Evolutionary conservation across 2,797 vertebrate genomes (phyloP).

Genomic region (Xiphophorus birchmanni): DNA sequence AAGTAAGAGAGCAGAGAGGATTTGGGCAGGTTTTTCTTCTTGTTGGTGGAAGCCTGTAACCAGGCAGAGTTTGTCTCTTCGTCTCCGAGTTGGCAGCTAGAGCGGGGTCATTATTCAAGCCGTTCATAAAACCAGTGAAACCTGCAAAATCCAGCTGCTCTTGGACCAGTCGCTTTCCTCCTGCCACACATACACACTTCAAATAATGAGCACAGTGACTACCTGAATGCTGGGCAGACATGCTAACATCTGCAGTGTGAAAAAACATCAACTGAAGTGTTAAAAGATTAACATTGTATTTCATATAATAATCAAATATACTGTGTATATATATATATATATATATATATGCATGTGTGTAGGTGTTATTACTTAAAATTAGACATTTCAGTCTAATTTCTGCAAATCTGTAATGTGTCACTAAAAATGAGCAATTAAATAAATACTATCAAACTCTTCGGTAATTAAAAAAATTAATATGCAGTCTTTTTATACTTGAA

Average conservation of each 20-base stretch:
- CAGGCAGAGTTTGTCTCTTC: conserved; percentile 66
- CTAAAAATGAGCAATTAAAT: neutral
- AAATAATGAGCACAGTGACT: conserved; percentile 22
- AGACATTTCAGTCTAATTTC: too few species aligned
- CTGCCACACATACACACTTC: conserved; percentile 10
- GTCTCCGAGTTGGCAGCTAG: conserved; percentile 67
- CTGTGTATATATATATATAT: neutral
- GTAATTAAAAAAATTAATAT: neutral
- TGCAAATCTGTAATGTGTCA: neutral
- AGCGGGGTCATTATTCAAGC: conserved; percentile 78
- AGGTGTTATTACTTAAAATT: too few species aligned
- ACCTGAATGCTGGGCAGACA: conserved; percentile 39
- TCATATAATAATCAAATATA: neutral
- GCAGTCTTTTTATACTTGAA: neutral
- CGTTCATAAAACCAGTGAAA: conserved; percentile 74
- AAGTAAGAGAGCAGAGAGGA: conserved; percentile 34
- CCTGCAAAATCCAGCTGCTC: conserved; percentile 74
- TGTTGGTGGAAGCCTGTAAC: conserved; percentile 64
- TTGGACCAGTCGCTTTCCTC: conserved; percentile 37
- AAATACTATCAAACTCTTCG: neutral
- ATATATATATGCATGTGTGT: neutral
- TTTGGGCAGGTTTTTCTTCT: conserved; percentile 55
- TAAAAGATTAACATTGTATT: neutral
- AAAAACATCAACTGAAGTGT: neutral
- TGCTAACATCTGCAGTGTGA: conserved; percentile 16